These are phyloP conservation scores for Sinosuthora webbiana DNA, from an alignment of 2,113 vertebrate genomes.

Conservation along the genomic window DNA sequence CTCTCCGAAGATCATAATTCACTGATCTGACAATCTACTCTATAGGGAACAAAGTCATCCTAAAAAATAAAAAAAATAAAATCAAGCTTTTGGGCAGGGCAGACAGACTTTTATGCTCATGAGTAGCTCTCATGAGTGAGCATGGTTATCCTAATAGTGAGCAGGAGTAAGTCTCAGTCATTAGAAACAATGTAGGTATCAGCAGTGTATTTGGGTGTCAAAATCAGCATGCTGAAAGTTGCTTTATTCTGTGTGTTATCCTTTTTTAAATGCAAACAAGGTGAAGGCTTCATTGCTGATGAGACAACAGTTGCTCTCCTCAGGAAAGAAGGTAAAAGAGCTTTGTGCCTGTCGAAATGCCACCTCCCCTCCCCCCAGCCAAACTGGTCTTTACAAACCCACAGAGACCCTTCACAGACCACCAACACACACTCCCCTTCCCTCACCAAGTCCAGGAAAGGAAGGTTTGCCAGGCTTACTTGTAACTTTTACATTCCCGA, in stretches of 20 bases:
- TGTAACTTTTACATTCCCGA: background rate
- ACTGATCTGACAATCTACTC: background rate
- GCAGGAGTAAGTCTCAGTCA: background rate
- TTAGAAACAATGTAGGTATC: background rate
- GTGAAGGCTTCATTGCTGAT: background rate
- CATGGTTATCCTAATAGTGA: background rate
- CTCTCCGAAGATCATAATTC: background rate
- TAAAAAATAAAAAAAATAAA: background rate
- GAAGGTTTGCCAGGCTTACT: background rate
- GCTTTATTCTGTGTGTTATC: background rate
- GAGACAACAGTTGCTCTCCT: background rate
- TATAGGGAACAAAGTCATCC: background rate
- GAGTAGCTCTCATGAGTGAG: background rate
- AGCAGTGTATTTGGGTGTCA: background rate
- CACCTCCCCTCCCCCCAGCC: accelerated
- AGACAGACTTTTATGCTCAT: accelerated
- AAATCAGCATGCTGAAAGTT: background rate
- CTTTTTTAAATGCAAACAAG: background rate
- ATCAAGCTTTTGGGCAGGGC: background rate
- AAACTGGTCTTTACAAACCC: background rate
- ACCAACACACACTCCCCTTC: background rate
- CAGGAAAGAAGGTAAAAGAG: background rate
- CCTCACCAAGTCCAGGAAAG: background rate
- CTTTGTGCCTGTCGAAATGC: background rate
- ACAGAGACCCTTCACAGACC: background rate